phyloP scores from a whole-genome alignment of 2,113 vertebrate species.

The Podarcis muralis region DNA sequence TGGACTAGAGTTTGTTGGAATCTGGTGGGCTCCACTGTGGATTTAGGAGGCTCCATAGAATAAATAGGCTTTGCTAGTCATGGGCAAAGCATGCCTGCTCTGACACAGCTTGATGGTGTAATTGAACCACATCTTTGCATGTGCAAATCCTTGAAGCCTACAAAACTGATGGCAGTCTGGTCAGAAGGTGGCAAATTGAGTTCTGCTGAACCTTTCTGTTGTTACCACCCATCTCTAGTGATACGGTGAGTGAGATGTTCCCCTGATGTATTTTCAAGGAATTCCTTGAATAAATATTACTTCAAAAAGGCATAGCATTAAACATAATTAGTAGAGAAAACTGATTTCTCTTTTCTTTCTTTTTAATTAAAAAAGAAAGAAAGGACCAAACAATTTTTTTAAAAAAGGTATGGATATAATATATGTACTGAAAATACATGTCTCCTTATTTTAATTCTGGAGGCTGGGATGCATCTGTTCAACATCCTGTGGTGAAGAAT shows the following conservation, averaged over 20 bases:
- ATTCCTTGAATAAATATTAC: conserved; percentile 37
- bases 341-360: conserved; percentile 10
- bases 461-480: conserved; percentile 76
- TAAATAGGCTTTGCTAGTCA: background rate
- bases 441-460: conserved; percentile 74
- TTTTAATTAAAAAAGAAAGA: conserved; percentile 51
- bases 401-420: conserved; percentile 53
- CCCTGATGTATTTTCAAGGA: conserved; percentile 31
- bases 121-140: background rate
- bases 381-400: conserved; percentile 44
- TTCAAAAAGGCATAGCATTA: conserved; percentile 41
- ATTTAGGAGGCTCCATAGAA: background rate
- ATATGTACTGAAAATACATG: conserved; percentile 68
- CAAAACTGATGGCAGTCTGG: background rate
- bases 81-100: background rate
- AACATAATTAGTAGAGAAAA: conserved; percentile 30
- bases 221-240: background rate
- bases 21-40: background rate
- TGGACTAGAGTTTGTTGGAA: background rate
- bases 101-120: background rate
- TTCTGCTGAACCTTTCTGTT: background rate
- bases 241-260: conserved; percentile 23
- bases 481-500: conserved; percentile 77
- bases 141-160: background rate
- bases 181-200: background rate